phyloP scores from a whole-genome alignment of 2,888 invertebrate species.

The Phanerotoma sp. region DNA sequence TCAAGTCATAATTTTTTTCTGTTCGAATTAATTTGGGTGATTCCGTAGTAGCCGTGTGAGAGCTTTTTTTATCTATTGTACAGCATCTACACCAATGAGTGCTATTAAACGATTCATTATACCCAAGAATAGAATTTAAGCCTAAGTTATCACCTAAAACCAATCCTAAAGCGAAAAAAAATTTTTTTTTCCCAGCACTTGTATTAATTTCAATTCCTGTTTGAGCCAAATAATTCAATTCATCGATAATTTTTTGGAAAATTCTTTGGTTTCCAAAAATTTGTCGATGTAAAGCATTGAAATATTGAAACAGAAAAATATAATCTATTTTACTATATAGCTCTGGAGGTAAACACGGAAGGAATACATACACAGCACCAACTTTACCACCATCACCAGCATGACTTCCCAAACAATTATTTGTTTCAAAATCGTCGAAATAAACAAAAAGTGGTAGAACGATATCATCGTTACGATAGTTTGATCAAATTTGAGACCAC shows the following conservation, averaged over 20 bases:
- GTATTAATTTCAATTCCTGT: constrained; percentile 19
- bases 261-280: constrained; percentile 13
- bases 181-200: background rate
- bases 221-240: constrained; percentile 26
- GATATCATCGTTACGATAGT: background rate
- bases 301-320: constrained; percentile 23
- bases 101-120: background rate
- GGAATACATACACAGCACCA: background rate
- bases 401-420: constrained; percentile 26
- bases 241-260: constrained; percentile 24
- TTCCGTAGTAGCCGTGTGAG: background rate
- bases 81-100: background rate
- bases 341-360: constrained; percentile 21
- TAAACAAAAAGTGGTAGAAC: constrained; percentile 20
- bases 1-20: background rate
- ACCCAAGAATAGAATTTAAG: background rate
- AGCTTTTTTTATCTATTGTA: background rate
- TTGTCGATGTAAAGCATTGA: constrained; percentile 18
- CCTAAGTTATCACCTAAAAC: constrained; percentile 2
- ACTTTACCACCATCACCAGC: constrained; percentile 10
- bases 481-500: constrained; percentile 14
- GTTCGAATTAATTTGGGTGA: background rate
- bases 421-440: constrained; percentile 28
- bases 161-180: constrained; percentile 4
- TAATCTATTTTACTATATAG: constrained; percentile 21